Base-by-base conservation (phyloP, 2,797 vertebrate genomes). In the Arvicola amphibius region DNA sequence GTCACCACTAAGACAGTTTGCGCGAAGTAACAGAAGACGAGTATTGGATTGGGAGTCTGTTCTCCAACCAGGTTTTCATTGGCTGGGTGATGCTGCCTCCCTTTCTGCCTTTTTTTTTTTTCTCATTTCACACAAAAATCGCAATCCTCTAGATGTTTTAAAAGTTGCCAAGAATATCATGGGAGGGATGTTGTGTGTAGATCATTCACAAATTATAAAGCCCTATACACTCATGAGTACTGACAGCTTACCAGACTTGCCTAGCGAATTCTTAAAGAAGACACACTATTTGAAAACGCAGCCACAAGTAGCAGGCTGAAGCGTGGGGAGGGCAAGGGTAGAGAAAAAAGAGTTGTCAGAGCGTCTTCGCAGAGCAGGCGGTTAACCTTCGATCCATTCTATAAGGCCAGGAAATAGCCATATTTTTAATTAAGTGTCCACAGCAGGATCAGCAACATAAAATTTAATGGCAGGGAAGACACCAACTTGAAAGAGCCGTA, bases 361-460 rank as follows among this genome's bases (percentile, higher is more conserved):
- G 61, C 74, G 92, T 94, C 92, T 90, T 78, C 92, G 92, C 96
- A 48, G 77, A 65, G 94, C 48, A 90, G 90, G 96, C 96, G 90
- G 90, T 96, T 97, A 97, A 96, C 97, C 96, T 96, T 95, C 94
- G n/a, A 76, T 96, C 97, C 92, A 77, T 97, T 97, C 96, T 97
- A 94, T 88, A 93, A 94, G 90, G 90, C 97, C 83, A 90, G 97
- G 96, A 96, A 97, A 96, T 89, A 51, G 94, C 84, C 76, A 92
- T 95, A 96, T 95, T 96, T 97, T 98, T 96, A 95, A 98, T 95
- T 97, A 96, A 95, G 91, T 95, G 95, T 94, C 17, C 0, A 86
- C 2, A 61, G 83, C 43, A 91, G 91, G 91, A 88, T 92, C 92
- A 61, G 96, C 88, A 93, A 91, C 87, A 67, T 96, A 96, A 96